These are phyloP conservation scores for Oophaga sylvatica DNA, from an alignment of 2,797 vertebrate species.

Conservation along the genomic window DNA sequence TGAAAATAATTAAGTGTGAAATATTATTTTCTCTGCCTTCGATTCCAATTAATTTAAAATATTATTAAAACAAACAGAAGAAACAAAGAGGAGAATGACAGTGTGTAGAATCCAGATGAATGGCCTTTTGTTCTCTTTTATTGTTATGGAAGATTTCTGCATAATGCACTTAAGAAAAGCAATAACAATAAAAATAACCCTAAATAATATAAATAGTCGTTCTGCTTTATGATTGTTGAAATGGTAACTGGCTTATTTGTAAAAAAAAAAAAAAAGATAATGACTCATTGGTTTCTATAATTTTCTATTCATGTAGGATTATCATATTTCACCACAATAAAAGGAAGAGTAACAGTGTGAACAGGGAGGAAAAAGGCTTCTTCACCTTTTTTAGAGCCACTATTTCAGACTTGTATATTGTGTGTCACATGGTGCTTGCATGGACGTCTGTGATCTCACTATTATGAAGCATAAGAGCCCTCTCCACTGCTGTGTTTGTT, in stretches of 20 bases:
- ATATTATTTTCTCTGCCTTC: slow-evolving; percentile 12
- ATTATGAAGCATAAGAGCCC: too few species aligned
- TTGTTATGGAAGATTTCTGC: slow-evolving; percentile 18
- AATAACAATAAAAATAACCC: slow-evolving; percentile 18
- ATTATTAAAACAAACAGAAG: slow-evolving; percentile 15
- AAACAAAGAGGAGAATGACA: slow-evolving; percentile 6
- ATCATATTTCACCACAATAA: not conserved
- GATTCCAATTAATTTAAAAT: slow-evolving; percentile 36
- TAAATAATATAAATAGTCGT: slow-evolving; percentile 3
- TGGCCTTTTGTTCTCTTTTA: slow-evolving; percentile 23
- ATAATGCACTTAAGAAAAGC: slow-evolving; percentile 20
- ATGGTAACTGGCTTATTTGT: slow-evolving; percentile 14
- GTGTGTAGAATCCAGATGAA: slow-evolving; percentile 26
- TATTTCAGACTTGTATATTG: too few species aligned
- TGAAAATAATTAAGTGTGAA: slow-evolving; percentile 41
- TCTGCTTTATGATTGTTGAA: not conserved
- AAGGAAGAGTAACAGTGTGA: not conserved
- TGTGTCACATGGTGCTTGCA: too few species aligned
- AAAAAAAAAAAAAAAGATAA: not conserved
- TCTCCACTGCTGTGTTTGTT: too few species aligned
- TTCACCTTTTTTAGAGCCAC: too few species aligned
- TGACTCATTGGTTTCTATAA: not conserved
- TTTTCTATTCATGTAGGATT: not conserved
- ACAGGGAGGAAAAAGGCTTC: not conserved
- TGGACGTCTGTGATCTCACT: too few species aligned